Percentiles rank a stretch among this genome's conserved stretches.
Conservation (phyloP, 2,888 invertebrate genomes). For the Tetanocera ferruginea region DNA sequence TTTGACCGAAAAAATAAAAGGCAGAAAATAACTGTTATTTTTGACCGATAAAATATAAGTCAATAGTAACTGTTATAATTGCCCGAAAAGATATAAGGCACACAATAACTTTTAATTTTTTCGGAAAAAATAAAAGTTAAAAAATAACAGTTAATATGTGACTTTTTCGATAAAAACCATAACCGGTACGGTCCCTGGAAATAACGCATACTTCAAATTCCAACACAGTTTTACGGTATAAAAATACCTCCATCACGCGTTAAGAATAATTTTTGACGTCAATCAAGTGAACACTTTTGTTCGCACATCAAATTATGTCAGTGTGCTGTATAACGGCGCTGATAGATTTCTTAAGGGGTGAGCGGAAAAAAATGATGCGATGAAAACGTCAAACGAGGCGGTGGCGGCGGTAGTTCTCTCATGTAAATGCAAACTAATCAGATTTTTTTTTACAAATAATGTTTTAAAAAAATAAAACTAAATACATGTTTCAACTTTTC, state of each 20-base stretch:
- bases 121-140: no score
- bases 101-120: no score
- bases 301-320: conserved; percentile 56
- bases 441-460: conserved; percentile 10
- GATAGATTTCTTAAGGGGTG: not conserved
- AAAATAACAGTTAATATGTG: no score
- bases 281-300: conserved; percentile 47
- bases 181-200: no score
- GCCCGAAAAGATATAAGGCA: no score
- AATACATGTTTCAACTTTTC: no score
- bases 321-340: conserved; percentile 35
- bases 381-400: conserved; percentile 12
- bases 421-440: conserved; percentile 36
- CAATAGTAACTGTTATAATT: no score
- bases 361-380: not conserved
- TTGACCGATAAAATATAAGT: no score
- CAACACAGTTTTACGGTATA: not conserved
- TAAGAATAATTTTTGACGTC: conserved; percentile 3
- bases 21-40: no score
- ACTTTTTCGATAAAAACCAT: no score
- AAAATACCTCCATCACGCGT: not conserved
- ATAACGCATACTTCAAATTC: no score
- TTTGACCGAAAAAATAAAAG: no score
- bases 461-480: not conserved
- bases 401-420: not conserved